Percentiles rank a stretch among this genome's conserved stretches.
These are phyloP conservation scores for Polypedilum pembai DNA, from an alignment of 1,140 invertebrate species.

Conservation along the genomic window DNA sequence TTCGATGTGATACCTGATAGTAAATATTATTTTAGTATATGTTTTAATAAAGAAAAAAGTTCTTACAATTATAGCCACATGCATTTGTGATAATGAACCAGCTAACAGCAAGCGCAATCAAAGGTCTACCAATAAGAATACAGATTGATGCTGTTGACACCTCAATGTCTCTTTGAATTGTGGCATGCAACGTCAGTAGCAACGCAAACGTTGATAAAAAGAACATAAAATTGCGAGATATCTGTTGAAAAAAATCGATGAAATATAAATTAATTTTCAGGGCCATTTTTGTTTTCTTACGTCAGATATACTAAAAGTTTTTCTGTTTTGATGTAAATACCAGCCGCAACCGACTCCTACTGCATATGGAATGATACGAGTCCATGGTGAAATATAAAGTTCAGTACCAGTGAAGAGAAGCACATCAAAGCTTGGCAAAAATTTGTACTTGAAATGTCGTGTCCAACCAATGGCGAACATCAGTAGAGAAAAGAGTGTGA, in stretches of 20 bases:
- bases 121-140: background rate
- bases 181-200: background rate
- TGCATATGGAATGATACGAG: constrained; percentile 39
- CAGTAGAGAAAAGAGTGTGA: background rate
- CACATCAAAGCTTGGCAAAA: constrained; percentile 40
- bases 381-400: constrained; percentile 41
- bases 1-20: constrained; percentile 35
- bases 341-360: constrained; percentile 38
- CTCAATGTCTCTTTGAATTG: background rate
- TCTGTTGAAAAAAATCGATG: background rate
- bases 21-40: background rate
- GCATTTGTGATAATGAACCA: constrained; percentile 9
- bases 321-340: constrained; percentile 32
- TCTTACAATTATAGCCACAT: constrained; percentile 20
- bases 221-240: background rate
- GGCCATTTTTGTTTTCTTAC: constrained; percentile 3
- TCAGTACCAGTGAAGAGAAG: constrained; percentile 37
- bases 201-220: background rate
- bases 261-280: background rate
- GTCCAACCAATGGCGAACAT: background rate
- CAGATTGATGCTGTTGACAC: background rate
- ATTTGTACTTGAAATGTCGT: constrained; percentile 36
- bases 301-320: background rate
- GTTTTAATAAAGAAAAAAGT: background rate
- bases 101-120: constrained; percentile 1